Conservation (phyloP, 2,888 invertebrate species). For the Loripinus fragilis region DNA sequence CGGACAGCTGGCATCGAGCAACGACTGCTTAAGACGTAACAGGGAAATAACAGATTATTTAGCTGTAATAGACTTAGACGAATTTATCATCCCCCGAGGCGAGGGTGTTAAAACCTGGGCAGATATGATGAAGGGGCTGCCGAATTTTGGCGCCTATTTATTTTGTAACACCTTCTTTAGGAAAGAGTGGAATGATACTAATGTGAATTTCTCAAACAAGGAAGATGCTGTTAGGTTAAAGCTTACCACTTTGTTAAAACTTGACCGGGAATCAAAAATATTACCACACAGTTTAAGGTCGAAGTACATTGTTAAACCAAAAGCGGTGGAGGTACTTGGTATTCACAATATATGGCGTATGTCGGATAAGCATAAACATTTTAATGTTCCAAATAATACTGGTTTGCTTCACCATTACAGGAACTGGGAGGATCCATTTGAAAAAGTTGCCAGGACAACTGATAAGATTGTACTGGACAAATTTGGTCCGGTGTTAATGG, state of each 20-base stretch:
- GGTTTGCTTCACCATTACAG: conserved; percentile 75
- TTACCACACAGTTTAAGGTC: conserved; percentile 61
- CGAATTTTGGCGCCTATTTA: conserved; percentile 43
- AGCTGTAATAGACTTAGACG: conserved; percentile 81
- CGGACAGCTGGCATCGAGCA: conserved; percentile 79
- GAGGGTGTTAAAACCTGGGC: conserved; percentile 59
- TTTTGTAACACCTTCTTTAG: conserved; percentile 71
- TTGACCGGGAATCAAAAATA: conserved; percentile 61
- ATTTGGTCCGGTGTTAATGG: conserved; percentile 55
- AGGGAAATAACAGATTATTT: conserved; percentile 69
- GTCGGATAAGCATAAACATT: conserved; percentile 14
- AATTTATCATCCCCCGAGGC: conserved; percentile 78
- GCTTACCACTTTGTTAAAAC: conserved; percentile 65
- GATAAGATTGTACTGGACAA: conserved; percentile 49
- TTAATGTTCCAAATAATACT: conserved; percentile 31
- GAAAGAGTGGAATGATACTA: conserved; percentile 66
- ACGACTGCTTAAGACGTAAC: conserved; percentile 80
- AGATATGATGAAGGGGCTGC: conserved; percentile 50
- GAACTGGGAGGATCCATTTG: conserved; percentile 63
- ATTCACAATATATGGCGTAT: conserved; percentile 67
- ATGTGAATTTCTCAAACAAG: conserved; percentile 43
- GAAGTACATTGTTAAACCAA: conserved; percentile 72
- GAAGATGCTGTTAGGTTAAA: conserved; percentile 57
- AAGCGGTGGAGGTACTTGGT: conserved; percentile 61
- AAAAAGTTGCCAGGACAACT: conserved; percentile 30